Conservation (phyloP, 2,113 vertebrate species). For the Solea senegalensis region DNA sequence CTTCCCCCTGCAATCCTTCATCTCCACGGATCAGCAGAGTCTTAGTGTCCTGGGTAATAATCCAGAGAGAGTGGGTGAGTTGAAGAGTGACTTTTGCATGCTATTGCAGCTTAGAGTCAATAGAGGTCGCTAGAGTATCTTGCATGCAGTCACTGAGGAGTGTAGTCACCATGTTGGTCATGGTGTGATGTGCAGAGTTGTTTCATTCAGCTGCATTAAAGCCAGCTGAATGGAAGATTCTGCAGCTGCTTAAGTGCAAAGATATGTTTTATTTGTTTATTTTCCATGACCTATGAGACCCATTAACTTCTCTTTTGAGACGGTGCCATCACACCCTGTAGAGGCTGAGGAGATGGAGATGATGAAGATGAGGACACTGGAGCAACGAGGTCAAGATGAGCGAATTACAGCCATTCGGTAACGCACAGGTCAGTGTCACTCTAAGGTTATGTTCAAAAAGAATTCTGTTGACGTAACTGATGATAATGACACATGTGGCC, state of each 20-base stretch:
- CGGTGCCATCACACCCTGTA: conserved; percentile 45
- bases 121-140: no score
- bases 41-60: conserved; percentile 66
- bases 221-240: no score
- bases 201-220: no score
- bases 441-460: no score
- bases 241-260: no score
- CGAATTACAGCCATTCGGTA: conserved; percentile 86
- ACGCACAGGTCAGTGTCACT: conserved; percentile 85
- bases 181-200: no score
- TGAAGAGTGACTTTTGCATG: not conserved
- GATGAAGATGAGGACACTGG: conserved; percentile 83
- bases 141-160: not conserved
- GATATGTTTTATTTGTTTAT: not conserved
- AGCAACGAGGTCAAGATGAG: conserved; percentile 83
- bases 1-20: conserved; percentile 83
- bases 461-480: no score
- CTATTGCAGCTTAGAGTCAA: no score
- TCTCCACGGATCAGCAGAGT: conserved; percentile 78
- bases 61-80: conserved; percentile 67
- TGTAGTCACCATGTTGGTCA: no score
- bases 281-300: not conserved
- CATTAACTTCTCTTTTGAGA: conserved; percentile 53
- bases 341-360: conserved; percentile 80
- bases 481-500: no score